Conservation (phyloP, 2,888 invertebrate genomes). For the Protodeltote pygarga region DNA sequence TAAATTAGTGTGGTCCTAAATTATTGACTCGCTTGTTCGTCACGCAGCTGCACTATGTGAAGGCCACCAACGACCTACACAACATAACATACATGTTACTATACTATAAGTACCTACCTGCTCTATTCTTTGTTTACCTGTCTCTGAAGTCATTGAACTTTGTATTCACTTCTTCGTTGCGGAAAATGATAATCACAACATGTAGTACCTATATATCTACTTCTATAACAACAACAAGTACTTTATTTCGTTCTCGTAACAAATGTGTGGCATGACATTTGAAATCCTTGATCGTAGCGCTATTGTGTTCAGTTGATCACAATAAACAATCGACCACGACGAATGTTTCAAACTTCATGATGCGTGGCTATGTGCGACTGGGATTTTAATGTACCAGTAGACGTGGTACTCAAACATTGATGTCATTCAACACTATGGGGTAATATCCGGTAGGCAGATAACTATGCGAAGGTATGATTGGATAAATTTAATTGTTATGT, state of each 20-base stretch:
- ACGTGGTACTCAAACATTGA: no score
- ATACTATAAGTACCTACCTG: no score
- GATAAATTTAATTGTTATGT: no score
- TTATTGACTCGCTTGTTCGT: constrained; percentile 2
- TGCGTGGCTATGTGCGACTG: background rate
- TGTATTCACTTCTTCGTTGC: background rate
- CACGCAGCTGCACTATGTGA: constrained; percentile 12
- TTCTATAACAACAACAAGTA: no score
- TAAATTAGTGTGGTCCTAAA: no score
- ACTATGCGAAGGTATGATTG: no score
- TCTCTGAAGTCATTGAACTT: constrained; percentile 1
- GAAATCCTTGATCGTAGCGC: background rate
- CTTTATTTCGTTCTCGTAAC: no score
- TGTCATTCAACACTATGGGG: no score
- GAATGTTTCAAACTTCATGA: constrained; percentile 14
- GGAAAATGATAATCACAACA: no score
- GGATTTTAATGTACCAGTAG: background rate
- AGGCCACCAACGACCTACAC: constrained; percentile 1
- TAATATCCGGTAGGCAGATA: no score
- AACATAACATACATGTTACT: background rate
- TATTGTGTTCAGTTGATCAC: background rate
- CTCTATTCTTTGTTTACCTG: background rate
- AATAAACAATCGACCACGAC: background rate
- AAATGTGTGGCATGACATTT: no score
- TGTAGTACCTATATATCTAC: no score